Evolutionary conservation across 2,888 invertebrate species (phyloP).

Genomic region (Anthrax anthrax): DNA sequence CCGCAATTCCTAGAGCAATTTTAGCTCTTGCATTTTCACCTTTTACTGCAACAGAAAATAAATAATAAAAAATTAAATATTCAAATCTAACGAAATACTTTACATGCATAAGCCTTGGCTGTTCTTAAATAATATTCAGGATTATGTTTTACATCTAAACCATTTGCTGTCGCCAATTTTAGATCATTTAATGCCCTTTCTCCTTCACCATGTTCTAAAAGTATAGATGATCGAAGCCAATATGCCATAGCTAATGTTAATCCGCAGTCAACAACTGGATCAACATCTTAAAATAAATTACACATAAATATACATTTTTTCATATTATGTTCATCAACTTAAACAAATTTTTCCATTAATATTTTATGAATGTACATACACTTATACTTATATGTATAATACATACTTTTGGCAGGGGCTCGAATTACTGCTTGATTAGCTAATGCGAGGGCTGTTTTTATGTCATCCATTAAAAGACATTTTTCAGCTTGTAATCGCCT

Average conservation of each 20-base stretch:
- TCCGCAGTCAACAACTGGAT: slow-evolving; percentile 44
- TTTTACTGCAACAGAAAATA: slow-evolving; percentile 37
- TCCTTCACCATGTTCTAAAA: slow-evolving; percentile 43
- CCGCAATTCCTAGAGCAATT: slow-evolving; percentile 49
- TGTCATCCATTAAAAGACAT: slow-evolving; percentile 39
- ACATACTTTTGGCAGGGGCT: slow-evolving; percentile 48
- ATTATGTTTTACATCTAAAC: slow-evolving; percentile 45
- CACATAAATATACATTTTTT: neutral
- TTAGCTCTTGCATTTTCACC: slow-evolving; percentile 46
- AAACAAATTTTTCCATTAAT: no score
- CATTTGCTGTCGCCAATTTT: slow-evolving; percentile 47
- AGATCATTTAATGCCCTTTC: slow-evolving; percentile 51
- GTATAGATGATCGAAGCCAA: slow-evolving; percentile 49
- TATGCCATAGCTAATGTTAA: slow-evolving; percentile 48
- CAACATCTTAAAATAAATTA: slow-evolving; percentile 26
- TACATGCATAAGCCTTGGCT: slow-evolving; percentile 47
- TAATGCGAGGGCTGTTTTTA: slow-evolving; percentile 43
- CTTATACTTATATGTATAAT: no score
- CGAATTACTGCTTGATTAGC: slow-evolving; percentile 60
- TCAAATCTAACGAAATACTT: slow-evolving; percentile 3
- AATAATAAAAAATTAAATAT: slow-evolving; percentile 13
- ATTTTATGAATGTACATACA: no score
- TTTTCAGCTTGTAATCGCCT: slow-evolving; percentile 48
- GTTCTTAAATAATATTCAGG: slow-evolving; percentile 54
- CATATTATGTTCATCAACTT: no score